Conservation (phyloP, 2,888 invertebrate genomes). For the Xestoiulus laeticollis region DNA sequence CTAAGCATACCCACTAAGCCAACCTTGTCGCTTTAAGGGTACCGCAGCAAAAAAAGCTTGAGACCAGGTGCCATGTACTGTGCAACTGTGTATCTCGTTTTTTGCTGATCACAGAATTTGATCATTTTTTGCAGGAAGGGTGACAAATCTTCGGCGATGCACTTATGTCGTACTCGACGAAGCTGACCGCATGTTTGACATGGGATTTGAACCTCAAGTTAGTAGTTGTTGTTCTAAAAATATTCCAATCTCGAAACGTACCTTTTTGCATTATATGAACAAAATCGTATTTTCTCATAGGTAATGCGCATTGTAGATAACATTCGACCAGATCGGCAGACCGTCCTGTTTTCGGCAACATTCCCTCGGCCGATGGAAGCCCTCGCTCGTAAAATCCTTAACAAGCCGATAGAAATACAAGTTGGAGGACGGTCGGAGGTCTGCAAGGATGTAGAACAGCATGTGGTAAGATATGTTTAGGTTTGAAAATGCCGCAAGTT, state of each 20-base stretch:
- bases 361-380: conserved; percentile 99
- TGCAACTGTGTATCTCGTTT: no score
- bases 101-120: no score
- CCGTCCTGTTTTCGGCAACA: conserved; percentile 98
- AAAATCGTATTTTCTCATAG: conserved; percentile 62
- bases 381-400: conserved; percentile 89
- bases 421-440: conserved; percentile 95
- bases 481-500: background rate
- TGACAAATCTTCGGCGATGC: conserved; percentile 95
- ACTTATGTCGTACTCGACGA: conserved; percentile 98
- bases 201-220: conserved; percentile 98
- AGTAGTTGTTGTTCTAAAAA: conserved; percentile 19
- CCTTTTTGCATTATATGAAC: background rate
- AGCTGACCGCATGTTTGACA: conserved; percentile 99
- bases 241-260: background rate
- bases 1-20: no score
- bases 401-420: conserved; percentile 95
- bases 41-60: no score
- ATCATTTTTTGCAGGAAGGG: conserved; percentile 72
- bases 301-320: conserved; percentile 98
- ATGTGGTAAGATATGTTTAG: conserved; percentile 72
- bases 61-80: no score
- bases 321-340: conserved; percentile 94
- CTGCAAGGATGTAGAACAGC: conserved; percentile 96
- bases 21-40: no score